These are phyloP conservation scores for Eurytoma californica DNA, from an alignment of 2,888 invertebrate genomes.

Conservation along the genomic window DNA sequence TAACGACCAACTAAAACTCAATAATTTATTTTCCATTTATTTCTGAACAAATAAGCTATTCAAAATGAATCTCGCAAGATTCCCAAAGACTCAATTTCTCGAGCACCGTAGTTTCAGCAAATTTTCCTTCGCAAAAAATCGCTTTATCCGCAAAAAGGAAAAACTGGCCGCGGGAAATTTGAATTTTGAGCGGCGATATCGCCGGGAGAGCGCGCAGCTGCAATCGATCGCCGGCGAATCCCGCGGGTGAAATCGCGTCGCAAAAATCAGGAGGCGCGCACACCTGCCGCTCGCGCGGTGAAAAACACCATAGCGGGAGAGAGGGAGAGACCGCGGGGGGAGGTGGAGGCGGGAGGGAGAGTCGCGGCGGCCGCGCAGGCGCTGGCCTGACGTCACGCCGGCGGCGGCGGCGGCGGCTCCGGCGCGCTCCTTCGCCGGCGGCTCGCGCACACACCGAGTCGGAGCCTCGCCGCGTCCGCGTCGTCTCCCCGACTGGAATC, in stretches of 20 bases:
- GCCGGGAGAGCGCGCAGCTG: constrained; percentile 28
- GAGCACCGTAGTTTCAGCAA: too few relatives aligned
- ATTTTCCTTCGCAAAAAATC: too few relatives aligned
- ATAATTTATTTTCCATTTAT: too few relatives aligned
- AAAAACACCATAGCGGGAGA: constrained; percentile 16
- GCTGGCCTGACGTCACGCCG: constrained; percentile 52
- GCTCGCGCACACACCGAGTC: constrained; percentile 67
- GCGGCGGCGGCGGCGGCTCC: constrained; percentile 45
- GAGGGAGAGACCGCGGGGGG: constrained; percentile 10
- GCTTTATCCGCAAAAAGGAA: too few relatives aligned
- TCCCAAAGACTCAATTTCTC: too few relatives aligned
- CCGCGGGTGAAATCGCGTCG: too few relatives aligned
- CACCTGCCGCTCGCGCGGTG: too few relatives aligned
- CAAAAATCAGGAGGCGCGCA: background rate
- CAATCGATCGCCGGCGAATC: constrained; percentile 52
- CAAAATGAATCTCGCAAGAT: background rate
- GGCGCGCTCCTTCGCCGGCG: constrained; percentile 36
- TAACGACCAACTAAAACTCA: too few relatives aligned
- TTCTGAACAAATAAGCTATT: background rate
- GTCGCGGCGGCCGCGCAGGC: constrained; percentile 57
- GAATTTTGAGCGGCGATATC: background rate
- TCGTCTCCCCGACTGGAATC: constrained; percentile 31
- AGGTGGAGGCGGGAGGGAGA: constrained; percentile 58
- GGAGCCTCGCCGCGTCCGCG: constrained; percentile 65
- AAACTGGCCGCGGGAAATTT: background rate